Base-by-base conservation (phyloP, 1,140 invertebrate genomes). In the Vollenhovia emeryi region DNA sequence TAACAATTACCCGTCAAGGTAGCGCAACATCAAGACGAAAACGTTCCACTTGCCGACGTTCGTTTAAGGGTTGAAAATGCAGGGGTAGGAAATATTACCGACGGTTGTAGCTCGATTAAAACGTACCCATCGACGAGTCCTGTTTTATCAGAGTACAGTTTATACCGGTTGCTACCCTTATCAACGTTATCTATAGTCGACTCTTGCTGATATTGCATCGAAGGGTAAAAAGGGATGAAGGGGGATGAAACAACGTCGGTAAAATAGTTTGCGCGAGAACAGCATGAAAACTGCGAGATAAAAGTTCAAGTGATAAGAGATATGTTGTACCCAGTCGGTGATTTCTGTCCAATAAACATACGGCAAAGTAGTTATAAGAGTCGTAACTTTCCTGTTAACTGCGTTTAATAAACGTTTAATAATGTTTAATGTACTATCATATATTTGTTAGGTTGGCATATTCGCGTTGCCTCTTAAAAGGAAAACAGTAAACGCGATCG, bases 41-140 rank as follows among this genome's bases (percentile, higher is more conserved):
- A 9, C 7, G 6, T 18, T 50, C n/a, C 45, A 8, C 40, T 82
- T 82, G 30, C 50, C 66, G 27, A 82, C 36, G 36, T 24, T 45
- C 24, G 36, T 33, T 82, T 59, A 57, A 40, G 50, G 40, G 36
- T 66, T 80, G 24, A 24, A 79, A 15, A n/a, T 18, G 5, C 2
- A 21, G 13, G 52, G 78, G n/a, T 80, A 18, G 52, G n/a, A 73
- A 59, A 59, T 82, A 80, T 80, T 82, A 82, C 18, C 78, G 52
- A 57, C 78, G 4, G 36, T 30, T 13, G 66, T 21, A 30, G 45
- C 9, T 43, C 36, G 18, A 43, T 43, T 27, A 11, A 27, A 68
- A 82, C 24, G 0, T 73, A 73, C 27, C 24, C 8, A 50, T 13
- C 27, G 15, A 15, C 7, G 21, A 33, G 1, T 48, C 6, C 52